Percentiles rank a stretch among this genome's conserved stretches.
Evolutionary conservation across 2,113 vertebrate species (phyloP).

Genomic region (Cheilinus undulatus): DNA sequence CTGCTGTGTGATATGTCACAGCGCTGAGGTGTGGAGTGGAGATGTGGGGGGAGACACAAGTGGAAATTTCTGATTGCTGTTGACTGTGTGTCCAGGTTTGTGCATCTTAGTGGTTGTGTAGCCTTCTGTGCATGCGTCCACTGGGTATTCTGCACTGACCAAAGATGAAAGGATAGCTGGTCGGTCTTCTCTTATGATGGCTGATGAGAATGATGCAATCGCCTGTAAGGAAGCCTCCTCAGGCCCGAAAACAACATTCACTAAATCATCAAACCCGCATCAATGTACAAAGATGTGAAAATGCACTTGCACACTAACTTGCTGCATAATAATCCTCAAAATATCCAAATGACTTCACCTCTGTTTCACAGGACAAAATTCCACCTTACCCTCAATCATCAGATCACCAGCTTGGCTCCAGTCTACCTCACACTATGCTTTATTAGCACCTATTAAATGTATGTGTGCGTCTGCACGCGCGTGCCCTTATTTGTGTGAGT

Average conservation of each 20-base stretch:
- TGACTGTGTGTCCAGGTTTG: conserved; percentile 51
- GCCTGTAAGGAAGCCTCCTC: conserved; percentile 59
- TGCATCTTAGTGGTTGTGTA: conserved; percentile 26
- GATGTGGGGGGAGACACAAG: conserved; percentile 14
- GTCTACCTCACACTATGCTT: conserved; percentile 37
- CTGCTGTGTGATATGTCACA: conserved; percentile 66
- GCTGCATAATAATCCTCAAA: conserved; percentile 18
- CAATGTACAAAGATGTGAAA: conserved; percentile 5
- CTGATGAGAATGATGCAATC: conserved; percentile 76
- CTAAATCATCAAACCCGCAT: conserved; percentile 10
- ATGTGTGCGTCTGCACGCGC: conserved; percentile 14
- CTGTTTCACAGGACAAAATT: conserved; percentile 24
- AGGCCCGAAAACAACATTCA: conserved; percentile 44
- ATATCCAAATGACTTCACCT: conserved; percentile 19
- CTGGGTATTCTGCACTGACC: conserved; percentile 62
- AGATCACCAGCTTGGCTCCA: conserved; percentile 51
- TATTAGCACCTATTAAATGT: conserved; percentile 18
- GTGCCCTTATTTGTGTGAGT: conserved; percentile 9
- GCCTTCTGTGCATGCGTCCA: conserved; percentile 16
- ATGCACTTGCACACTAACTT: background rate
- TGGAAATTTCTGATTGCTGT: conserved; percentile 64
- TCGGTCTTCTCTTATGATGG: conserved; percentile 52
- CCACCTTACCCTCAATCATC: conserved; percentile 30
- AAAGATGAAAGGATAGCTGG: conserved; percentile 64
- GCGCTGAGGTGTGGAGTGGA: conserved; percentile 34